Conservation (phyloP, 2,888 invertebrate genomes). For the Cristatella mucedo region DNA sequence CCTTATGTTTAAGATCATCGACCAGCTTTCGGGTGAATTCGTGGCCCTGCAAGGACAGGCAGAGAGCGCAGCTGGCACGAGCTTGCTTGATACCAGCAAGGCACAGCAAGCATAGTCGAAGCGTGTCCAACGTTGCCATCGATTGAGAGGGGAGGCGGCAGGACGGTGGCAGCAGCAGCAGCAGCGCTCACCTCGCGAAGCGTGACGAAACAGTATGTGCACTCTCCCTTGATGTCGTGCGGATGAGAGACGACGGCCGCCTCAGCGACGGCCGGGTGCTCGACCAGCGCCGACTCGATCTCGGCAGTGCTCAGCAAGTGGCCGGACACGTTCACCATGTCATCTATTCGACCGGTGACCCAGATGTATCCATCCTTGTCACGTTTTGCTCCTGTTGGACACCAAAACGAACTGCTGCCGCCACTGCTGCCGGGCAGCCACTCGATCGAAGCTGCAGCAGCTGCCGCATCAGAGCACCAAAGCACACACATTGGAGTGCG, state of each 20-base stretch:
- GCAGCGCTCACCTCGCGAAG: conserved; percentile 52
- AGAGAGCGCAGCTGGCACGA: conserved; percentile 2
- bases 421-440: too few species aligned
- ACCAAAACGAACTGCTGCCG: too few species aligned
- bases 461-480: too few species aligned
- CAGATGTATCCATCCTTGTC: conserved; percentile 87
- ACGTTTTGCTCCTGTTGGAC: conserved; percentile 57
- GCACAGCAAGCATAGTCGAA: too few species aligned
- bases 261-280: conserved; percentile 56
- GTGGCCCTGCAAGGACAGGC: conserved; percentile 21
- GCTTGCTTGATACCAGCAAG: too few species aligned
- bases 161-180: too few species aligned
- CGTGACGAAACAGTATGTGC: conserved; percentile 88
- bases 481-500: too few species aligned
- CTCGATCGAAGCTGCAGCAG: too few species aligned
- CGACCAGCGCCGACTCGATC: conserved; percentile 44
- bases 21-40: conserved; percentile 54
- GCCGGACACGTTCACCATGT: conserved; percentile 95
- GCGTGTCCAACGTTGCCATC: too few species aligned
- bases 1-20: conserved; percentile 29
- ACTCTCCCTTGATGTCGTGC: conserved; percentile 87
- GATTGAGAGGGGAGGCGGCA: too few species aligned
- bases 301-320: conserved; percentile 94
- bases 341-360: conserved; percentile 92
- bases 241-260: conserved; percentile 89